Base-by-base conservation (phyloP, 2,113 vertebrate genomes). In the Malaclemys terrapin region DNA sequence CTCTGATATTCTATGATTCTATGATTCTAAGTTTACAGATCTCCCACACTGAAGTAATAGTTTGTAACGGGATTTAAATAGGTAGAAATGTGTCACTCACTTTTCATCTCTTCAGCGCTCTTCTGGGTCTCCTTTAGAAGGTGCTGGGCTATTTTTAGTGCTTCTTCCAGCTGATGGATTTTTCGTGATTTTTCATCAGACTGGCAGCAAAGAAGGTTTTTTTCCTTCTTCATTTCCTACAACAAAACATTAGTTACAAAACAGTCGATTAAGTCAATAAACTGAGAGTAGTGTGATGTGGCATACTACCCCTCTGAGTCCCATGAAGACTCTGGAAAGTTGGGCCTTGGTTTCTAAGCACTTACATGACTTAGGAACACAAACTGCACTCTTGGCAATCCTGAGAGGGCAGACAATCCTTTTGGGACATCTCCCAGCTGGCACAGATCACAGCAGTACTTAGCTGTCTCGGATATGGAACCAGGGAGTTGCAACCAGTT, bases 1-100 rank as follows among this genome's bases (percentile, higher is more conserved):
- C 4, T 42, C 38, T 42, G 3, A 3, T 4, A 42, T 96, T 72
- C 98, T 98, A 96, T 89, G 96, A 78, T 98, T 97, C 93, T 95
- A 98, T 49, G 47, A 90, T 89, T 98, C 98, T 93, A 90, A 98
- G 95, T 76, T 99, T 98, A 79, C 96, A 97, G 42, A 3, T 42
- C 98, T 93, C 97, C 98, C 54, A 98, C 78, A n/a, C n/a, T n/a
- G n/a, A n/a, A n/a, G n/a, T n/a, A n/a, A n/a, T 96, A n/a, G n/a
- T n/a, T n/a, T n/a, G n/a, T n/a, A n/a, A n/a, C n/a, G n/a, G n/a
- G n/a, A n/a, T n/a, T n/a, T n/a, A n/a, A n/a, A n/a, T n/a, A n/a
- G n/a, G n/a, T n/a, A n/a, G n/a, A n/a, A n/a, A n/a, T n/a, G n/a
- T n/a, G n/a, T n/a, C n/a, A n/a, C n/a, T n/a, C n/a, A n/a, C n/a